phyloP scores from a whole-genome alignment of 2,888 invertebrate species.

The Barypeithes pellucidus region DNA sequence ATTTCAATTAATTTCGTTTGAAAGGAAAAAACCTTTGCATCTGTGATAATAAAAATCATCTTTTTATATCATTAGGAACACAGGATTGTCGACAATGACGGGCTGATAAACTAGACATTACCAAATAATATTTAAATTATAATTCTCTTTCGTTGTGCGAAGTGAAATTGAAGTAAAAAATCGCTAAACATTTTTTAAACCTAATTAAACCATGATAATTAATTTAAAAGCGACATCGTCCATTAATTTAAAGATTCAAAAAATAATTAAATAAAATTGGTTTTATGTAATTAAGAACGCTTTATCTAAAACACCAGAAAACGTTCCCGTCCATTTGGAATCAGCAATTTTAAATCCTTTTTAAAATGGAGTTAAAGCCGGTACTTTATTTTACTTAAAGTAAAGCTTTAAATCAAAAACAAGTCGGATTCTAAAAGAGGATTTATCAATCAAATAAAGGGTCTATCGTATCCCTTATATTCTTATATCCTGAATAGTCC shows the following conservation, averaged over 20 bases:
- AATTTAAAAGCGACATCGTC: background rate
- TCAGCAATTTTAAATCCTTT: constrained; percentile 17
- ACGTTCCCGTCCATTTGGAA: background rate
- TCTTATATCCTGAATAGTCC: background rate
- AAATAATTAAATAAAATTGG: background rate
- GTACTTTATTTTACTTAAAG: background rate
- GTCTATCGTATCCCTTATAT: background rate
- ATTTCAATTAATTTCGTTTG: too few relatives aligned
- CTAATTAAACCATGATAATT: background rate
- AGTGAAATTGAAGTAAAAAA: background rate
- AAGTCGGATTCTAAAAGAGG: constrained; percentile 9
- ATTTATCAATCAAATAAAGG: constrained; percentile 14
- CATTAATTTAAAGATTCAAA: background rate
- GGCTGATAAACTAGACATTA: too few relatives aligned
- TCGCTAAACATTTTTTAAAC: background rate
- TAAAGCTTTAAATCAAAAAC: constrained; percentile 3
- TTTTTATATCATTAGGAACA: too few relatives aligned
- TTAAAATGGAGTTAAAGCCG: background rate
- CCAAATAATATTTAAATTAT: too few relatives aligned
- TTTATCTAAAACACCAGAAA: background rate
- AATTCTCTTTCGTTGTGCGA: too few relatives aligned
- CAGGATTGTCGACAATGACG: too few relatives aligned
- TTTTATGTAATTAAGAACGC: background rate
- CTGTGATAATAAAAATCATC: too few relatives aligned
- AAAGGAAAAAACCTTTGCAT: too few relatives aligned